Evolutionary conservation across 2,113 vertebrate genomes (phyloP), one percentile per base, ranked within the genome.

Genomic region (Alexandromys fortis): DNA sequence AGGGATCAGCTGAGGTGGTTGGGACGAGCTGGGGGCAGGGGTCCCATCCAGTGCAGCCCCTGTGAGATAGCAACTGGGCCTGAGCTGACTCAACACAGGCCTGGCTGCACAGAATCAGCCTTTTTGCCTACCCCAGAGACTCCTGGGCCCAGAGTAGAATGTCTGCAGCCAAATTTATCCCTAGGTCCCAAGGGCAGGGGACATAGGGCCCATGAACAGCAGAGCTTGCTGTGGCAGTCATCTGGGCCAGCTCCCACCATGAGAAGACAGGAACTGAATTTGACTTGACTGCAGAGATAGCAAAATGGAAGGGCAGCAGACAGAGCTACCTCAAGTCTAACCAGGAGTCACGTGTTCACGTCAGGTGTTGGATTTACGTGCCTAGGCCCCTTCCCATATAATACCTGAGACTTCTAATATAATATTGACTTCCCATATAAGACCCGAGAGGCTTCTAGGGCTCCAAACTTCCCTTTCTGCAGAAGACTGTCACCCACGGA

Each of bases 61-160:
- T 97, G 94, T 0, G 94, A 96, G 97, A 97, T 77, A 97, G 94
- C 86, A 89, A 97, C 96, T 97, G 95, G 87, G 89, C 97, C 97
- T 97, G 93, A 98, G 96, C 97, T 94, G 42, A 94, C 86, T 93
- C 61, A 38, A 72, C 90, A 89, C 38, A 28, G 79, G 81, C 68
- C n/a, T 9, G 1, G 35, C 78, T 78, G 26, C 13, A 33, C 28
- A 58, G 73, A 87, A 68, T n/a, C 73, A 76, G 52, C 63, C 88
- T 35, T 45, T 7, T 30, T 7, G 1, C 81, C 52, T 14, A 22
- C 6, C 58, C 49, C 61, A 21, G 52, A 68, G 47, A 70, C 4
- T 12, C 86, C 3, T 1, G 30, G 38, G 45, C n/a, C 2, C 0
- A 3, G 42, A n/a, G 28, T 0, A 1, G 0, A 0, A 0, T 97